Conservation (phyloP, 2,888 invertebrate species). For the Fragum sueziense region DNA sequence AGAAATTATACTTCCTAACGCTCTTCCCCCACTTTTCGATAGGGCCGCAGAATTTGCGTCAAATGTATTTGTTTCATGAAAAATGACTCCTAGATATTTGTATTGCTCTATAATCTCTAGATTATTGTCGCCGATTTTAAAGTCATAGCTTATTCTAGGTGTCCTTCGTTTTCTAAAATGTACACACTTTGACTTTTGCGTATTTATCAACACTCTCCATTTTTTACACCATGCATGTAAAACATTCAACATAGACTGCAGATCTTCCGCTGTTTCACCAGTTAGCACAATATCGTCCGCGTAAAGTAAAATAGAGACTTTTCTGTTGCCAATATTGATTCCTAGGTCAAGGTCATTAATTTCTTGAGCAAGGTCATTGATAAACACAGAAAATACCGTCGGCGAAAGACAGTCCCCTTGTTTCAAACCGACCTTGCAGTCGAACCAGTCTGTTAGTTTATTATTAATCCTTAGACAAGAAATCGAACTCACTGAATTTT, state of each 20-base stretch:
- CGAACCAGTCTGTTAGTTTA: slow-evolving; percentile 32
- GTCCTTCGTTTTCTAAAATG: slow-evolving; percentile 30
- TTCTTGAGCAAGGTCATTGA: slow-evolving; percentile 16
- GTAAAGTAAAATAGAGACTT: slow-evolving; percentile 28
- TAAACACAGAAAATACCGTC: slow-evolving; percentile 14
- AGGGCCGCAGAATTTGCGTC: background rate
- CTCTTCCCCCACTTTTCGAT: background rate
- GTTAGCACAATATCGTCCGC: slow-evolving; percentile 38
- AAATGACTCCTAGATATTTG: background rate
- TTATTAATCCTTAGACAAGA: slow-evolving; percentile 32
- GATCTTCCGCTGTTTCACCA: slow-evolving; percentile 3
- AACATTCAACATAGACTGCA: slow-evolving; percentile 32
- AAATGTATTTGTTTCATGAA: background rate
- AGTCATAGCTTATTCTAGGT: background rate
- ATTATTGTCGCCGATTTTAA: background rate
- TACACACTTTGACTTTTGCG: slow-evolving; percentile 38
- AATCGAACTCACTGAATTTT: background rate
- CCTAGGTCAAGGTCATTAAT: slow-evolving; percentile 32
- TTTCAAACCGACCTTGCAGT: slow-evolving; percentile 6
- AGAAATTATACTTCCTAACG: background rate
- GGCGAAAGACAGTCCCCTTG: slow-evolving; percentile 11
- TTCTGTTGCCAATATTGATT: background rate
- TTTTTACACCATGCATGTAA: slow-evolving; percentile 39
- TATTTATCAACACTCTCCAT: slow-evolving; percentile 42
- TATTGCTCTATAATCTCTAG: background rate